phyloP scores from a whole-genome alignment of 2,113 vertebrate species.

The Zeus faber region DNA sequence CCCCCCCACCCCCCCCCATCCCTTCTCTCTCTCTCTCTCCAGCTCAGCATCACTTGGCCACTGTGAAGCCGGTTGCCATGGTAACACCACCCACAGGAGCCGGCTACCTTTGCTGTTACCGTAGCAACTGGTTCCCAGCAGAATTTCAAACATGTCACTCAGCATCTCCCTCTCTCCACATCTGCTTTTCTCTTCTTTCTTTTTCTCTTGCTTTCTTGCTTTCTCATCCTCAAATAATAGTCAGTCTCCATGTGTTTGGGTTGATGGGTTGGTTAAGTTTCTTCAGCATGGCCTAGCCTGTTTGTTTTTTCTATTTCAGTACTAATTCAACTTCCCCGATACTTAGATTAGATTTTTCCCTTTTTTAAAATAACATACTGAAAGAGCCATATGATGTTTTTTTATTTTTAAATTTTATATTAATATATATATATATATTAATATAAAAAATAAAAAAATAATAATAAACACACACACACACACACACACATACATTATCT shows the following conservation, averaged over 20 bases:
- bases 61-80: conserved; percentile 75
- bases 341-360: no score
- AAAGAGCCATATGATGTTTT: no score
- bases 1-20: not conserved
- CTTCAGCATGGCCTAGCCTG: conserved; percentile 28
- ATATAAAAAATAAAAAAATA: no score
- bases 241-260: conserved; percentile 44
- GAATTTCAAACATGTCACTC: conserved; percentile 73
- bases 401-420: no score
- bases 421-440: no score
- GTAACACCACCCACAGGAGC: conserved; percentile 79
- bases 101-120: conserved; percentile 78
- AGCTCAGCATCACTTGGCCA: conserved; percentile 72
- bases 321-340: no score
- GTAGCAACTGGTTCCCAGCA: conserved; percentile 79
- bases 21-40: conserved; percentile 29
- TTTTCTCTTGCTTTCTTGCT: conserved; percentile 16
- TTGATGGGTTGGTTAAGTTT: conserved; percentile 35
- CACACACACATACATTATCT: no score
- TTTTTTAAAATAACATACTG: no score
- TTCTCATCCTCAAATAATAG: conserved; percentile 23
- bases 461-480: no score
- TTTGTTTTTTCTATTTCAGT: no score
- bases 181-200: conserved; percentile 25
- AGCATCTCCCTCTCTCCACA: conserved; percentile 27